Conservation (phyloP, 2,113 vertebrate genomes). For the Heterocephalus glaber region DNA sequence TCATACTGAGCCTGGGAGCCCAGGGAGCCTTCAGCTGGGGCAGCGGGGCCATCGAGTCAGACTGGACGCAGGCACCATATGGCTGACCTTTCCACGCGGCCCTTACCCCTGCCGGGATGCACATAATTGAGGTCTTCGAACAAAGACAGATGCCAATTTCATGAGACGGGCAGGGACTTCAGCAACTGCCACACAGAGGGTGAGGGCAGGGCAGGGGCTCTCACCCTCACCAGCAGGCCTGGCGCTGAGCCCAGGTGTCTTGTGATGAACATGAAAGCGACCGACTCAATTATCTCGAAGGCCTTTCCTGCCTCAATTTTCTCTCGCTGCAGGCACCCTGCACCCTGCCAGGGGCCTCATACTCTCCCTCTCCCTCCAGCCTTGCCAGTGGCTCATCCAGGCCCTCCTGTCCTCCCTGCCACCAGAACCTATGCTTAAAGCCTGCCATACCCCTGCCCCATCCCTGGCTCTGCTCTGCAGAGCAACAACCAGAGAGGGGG, state of each 20-base stretch:
- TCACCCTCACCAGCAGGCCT: background rate
- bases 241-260: background rate
- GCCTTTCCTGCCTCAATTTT: background rate
- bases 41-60: background rate
- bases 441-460: background rate
- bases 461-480: background rate
- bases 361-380: background rate
- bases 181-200: background rate
- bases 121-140: constrained; percentile 38
- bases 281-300: constrained; percentile 8
- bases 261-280: constrained; percentile 4
- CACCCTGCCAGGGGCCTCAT: background rate
- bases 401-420: background rate
- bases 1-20: background rate
- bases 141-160: constrained; percentile 58
- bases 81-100: background rate
- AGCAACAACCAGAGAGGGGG: background rate
- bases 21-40: background rate
- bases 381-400: background rate
- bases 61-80: fast-evolving
- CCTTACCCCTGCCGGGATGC: background rate
- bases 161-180: background rate
- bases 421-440: background rate
- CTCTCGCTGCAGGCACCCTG: background rate
- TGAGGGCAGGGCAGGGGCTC: background rate